These are phyloP conservation scores for Equus przewalskii DNA, from an alignment of 2,113 vertebrate genomes.

Conservation along the genomic window DNA sequence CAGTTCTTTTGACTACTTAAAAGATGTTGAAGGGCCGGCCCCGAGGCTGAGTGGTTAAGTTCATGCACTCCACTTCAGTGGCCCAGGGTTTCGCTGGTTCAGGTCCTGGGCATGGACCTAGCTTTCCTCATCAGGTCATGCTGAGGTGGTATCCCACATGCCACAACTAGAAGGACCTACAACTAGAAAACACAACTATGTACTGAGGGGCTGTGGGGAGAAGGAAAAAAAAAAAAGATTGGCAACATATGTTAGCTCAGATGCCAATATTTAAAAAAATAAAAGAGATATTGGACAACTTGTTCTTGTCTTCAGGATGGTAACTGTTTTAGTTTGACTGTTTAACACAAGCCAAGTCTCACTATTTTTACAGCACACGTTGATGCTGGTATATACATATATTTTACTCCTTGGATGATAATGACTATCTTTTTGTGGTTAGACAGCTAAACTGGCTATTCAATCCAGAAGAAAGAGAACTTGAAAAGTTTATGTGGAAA, in stretches of 20 bases:
- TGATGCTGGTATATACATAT: neutral
- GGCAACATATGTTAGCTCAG: too few relatives aligned
- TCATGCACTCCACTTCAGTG: too few relatives aligned
- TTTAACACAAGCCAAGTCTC: neutral
- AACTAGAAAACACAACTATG: too few relatives aligned
- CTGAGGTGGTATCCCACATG: too few relatives aligned
- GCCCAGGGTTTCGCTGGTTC: too few relatives aligned
- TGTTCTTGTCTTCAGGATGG: neutral
- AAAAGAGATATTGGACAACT: neutral
- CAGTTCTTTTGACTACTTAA: neutral
- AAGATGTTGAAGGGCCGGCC: neutral
- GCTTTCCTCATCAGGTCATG: too few relatives aligned
- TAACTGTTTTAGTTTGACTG: neutral
- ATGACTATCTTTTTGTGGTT: neutral
- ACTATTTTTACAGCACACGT: neutral
- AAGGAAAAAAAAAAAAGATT: too few relatives aligned
- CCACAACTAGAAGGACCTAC: too few relatives aligned
- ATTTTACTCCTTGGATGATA: neutral
- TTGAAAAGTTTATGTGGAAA: conserved; percentile 10
- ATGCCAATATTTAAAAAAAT: too few relatives aligned
- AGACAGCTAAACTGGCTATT: neutral
- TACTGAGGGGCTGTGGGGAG: too few relatives aligned
- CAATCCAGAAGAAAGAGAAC: conserved; percentile 19
- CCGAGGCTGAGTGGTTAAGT: too few relatives aligned
- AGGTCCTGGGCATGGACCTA: too few relatives aligned